Base-by-base conservation (phyloP, 2,888 invertebrate species). In the Apamea epomidion region DNA sequence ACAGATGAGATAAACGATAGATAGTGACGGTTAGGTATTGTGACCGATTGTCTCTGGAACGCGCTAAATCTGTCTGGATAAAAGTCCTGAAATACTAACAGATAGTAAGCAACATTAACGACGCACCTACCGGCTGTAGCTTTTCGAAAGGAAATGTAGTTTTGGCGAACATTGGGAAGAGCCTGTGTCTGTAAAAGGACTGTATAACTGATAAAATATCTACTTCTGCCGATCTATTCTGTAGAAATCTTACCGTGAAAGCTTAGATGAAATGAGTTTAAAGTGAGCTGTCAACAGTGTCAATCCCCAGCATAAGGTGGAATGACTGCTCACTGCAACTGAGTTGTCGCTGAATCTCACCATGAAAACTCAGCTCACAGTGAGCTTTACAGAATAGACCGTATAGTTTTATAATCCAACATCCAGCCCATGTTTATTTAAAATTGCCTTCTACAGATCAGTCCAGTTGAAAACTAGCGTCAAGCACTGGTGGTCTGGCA, bases 1-100 rank as follows among this genome's bases (percentile, higher is more conserved):
- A 64, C 8, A 32, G 70, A 75, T 76, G 32, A 74, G 88, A 81
- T 88, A 82, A 76, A 74, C n/a, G 1, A n/a, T 10, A 77, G 64
- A 79, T 76, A 75, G 51, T 51, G 69, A 65, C 54, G 25, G 75
- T 48, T 77, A n/a, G n/a, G n/a, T n/a, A 76, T 82, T 83, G 70
- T 62, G 75, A 73, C 45, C 62, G 73, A 77, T 77, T 69, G 67
- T 74, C 60, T 29, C 2, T 8, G 58, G 62, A 67, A 78, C 10
- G 3, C 0, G 5, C n/a, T 14, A 21, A 67, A 60, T 76, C n/a
- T 64, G 8, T 58, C 14, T 21, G 42, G 29, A 64, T 67, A 18
- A 21, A 48, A 42, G 21, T 54, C 10, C 7, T 69, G 54, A 64
- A 76, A 58, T 77, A 58, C 21, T 62, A 48, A 1, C 7, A 12